A percentile compares a stretch with the other conserved stretches of the same genome.
Conservation (phyloP, 2,888 invertebrate genomes). For the Metellina segmentata region DNA sequence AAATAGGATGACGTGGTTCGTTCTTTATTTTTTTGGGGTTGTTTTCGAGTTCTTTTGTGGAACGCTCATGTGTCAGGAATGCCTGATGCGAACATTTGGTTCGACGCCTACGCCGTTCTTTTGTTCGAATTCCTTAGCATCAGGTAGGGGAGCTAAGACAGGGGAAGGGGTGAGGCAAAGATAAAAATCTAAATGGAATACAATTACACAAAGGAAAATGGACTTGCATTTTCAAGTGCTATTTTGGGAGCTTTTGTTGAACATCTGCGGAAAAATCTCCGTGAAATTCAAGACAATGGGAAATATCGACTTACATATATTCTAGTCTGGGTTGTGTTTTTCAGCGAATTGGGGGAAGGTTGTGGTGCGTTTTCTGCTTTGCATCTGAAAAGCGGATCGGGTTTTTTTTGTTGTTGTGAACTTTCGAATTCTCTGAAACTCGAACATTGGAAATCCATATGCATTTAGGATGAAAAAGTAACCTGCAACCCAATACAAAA, state of each 20-base stretch:
- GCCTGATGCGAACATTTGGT: background rate
- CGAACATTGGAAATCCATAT: background rate
- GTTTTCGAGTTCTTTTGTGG: background rate
- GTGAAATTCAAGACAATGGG: background rate
- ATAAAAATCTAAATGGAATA: slow-evolving; percentile 1
- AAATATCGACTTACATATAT: slow-evolving; percentile 1
- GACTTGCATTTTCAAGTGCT: background rate
- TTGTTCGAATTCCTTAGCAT: background rate
- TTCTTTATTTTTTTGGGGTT: background rate
- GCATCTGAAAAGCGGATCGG: background rate
- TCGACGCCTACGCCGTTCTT: background rate
- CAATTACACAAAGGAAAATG: background rate
- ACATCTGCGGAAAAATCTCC: background rate
- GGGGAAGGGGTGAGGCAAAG: background rate
- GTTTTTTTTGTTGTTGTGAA: background rate
- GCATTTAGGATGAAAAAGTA: background rate
- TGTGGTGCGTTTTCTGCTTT: background rate
- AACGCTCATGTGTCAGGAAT: background rate
- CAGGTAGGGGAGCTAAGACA: background rate
- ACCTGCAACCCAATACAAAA: background rate
- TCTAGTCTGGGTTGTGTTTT: background rate
- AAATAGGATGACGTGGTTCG: too few relatives aligned
- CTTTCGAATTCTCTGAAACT: background rate
- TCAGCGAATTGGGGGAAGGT: background rate
- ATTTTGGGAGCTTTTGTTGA: background rate